phyloP scores from a whole-genome alignment of 2,113 vertebrate species.

The Dromiciops gliroides region DNA sequence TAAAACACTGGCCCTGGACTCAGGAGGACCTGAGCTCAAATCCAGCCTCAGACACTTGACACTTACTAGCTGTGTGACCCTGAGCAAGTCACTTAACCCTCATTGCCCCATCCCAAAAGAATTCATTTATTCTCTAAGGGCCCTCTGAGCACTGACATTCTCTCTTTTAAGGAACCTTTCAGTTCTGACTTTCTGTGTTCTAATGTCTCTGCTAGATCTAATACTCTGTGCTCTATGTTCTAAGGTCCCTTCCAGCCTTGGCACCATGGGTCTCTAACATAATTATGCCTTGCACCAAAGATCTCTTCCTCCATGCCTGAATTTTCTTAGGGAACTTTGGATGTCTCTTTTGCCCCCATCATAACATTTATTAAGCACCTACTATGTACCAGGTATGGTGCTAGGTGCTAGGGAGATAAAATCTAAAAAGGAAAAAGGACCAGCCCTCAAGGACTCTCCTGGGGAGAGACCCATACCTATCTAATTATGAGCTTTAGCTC shows the following conservation, averaged over 20 bases:
- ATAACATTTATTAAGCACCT: not conserved
- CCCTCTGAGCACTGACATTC: no score
- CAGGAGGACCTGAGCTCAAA: no score
- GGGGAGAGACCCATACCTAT: not conserved
- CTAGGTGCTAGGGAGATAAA: not conserved
- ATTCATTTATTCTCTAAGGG: no score
- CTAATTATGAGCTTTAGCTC: not conserved
- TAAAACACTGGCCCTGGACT: no score
- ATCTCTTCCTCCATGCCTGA: not conserved
- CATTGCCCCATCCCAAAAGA: no score
- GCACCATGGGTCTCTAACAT: not conserved
- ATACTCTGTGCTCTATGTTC: not conserved
- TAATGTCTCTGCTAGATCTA: no score
- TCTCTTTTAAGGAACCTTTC: no score
- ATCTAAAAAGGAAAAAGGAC: not conserved
- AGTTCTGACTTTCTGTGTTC: no score
- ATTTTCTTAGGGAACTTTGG: not conserved
- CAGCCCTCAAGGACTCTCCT: not conserved
- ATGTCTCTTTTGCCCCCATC: not conserved
- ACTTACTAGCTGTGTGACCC: no score
- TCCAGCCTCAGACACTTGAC: no score
- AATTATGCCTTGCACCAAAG: not conserved
- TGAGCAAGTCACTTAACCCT: no score
- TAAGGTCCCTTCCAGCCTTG: not conserved
- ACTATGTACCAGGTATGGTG: not conserved